Evolutionary conservation across 2,113 vertebrate species (phyloP).

Genomic region (Brienomyrus brachyistius): DNA sequence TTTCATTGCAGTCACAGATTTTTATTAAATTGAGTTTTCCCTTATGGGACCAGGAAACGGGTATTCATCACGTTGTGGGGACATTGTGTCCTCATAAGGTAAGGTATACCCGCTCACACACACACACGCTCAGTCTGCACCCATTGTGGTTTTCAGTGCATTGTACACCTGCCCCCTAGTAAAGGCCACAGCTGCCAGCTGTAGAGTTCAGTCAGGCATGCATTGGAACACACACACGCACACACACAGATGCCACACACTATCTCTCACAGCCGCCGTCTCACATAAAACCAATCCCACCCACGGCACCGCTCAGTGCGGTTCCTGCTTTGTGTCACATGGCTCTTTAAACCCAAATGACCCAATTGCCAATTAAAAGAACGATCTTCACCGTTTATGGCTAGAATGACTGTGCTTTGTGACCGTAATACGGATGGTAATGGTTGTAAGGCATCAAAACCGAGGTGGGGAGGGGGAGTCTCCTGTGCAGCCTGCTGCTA

Average conservation of each 20-base stretch:
- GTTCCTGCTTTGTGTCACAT: not conserved
- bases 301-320: not conserved
- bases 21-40: too few relatives aligned
- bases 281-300: not conserved
- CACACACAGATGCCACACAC: not conserved
- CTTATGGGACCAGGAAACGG: too few relatives aligned
- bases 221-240: not conserved
- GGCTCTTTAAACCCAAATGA: not conserved
- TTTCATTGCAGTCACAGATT: too few relatives aligned
- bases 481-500: not conserved
- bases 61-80: too few relatives aligned
- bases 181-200: slow-evolving; percentile 4
- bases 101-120: not conserved
- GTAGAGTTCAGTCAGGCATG: not conserved
- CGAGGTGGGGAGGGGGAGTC: not conserved
- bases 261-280: not conserved
- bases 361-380: not conserved
- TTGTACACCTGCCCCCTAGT: not conserved
- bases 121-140: not conserved
- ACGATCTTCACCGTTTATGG: not conserved
- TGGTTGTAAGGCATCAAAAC: not conserved
- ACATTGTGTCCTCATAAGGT: too few relatives aligned
- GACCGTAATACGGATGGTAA: not conserved
- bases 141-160: not conserved
- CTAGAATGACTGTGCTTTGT: not conserved